Evolutionary conservation across 1,140 invertebrate species (phyloP), one percentile per base, ranked within the genome.

Genomic region (Helicoverpa armigera): DNA sequence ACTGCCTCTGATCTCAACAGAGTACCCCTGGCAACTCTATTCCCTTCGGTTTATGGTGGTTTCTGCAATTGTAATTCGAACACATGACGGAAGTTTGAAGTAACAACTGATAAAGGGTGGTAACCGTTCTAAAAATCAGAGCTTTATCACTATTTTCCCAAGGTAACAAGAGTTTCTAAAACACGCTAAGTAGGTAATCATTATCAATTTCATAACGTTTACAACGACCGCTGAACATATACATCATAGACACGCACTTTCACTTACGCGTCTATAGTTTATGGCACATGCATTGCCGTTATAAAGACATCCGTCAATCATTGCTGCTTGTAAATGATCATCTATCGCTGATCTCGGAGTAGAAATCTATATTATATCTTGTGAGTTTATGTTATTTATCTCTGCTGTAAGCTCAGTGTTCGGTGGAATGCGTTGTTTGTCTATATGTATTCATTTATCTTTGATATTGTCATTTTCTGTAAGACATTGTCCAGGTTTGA

Each of bases 161-260:
- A 51, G 31, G 63, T 23, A 75, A 61, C 65, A 5, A 14, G 35
- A 75, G 61, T 61, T 61, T 63, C 50, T 18, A 54, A 23, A 14
- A 14, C 31, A 23, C 58, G 31, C 16, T 76, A 76, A 43, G 35
- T 76, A 76, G 7, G 35, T 43, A 43, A 43, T 43, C 35, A 43
- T 43, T 9, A 76, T 76, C 74, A 53, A 76, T 63, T 76, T 53
- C 48, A 76, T 65, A 76, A 63, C 72, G 56, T 75, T 23, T 61
- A 75, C 43, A 48, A 12, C 58, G 13, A 9, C 35, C 12, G 18
- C 2, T 4, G 7, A 51, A 35, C 35, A 76, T 76, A 63, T 65
- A 43, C 53, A 48, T 16, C 13, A 53, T 18, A 58, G 58, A 51
- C 43, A 63, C 23, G 58, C 12, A 76, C 74, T 76, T 63, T 76